phyloP scores from a whole-genome alignment of 2,888 invertebrate species.

The Aelia acuminata region DNA sequence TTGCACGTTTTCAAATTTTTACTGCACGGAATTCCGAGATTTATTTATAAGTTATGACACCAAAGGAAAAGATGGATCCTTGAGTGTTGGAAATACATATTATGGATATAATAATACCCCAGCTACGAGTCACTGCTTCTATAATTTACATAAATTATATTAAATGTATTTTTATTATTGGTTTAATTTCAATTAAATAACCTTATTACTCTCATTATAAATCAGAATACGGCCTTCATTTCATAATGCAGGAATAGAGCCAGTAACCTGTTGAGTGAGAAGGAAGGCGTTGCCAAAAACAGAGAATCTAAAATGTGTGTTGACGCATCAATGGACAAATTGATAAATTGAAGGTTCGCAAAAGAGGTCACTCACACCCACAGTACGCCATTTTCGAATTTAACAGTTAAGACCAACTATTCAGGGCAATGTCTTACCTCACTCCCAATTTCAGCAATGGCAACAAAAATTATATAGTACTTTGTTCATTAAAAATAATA shows the following conservation, averaged over 20 bases:
- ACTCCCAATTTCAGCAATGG: neutral
- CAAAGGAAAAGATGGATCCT: no score
- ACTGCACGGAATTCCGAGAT: no score
- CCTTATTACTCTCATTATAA: neutral
- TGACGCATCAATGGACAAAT: slow-evolving; percentile 43
- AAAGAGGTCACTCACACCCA: slow-evolving; percentile 44
- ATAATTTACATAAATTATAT: no score
- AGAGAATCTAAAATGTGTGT: slow-evolving; percentile 5
- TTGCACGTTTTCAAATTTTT: no score
- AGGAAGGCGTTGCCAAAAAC: slow-evolving; percentile 15
- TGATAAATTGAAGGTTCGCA: slow-evolving; percentile 30
- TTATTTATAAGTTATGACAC: no score
- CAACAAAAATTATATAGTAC: neutral
- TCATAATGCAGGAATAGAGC: neutral
- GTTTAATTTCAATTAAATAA: no score
- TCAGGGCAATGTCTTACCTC: slow-evolving; percentile 35
- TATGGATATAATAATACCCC: no score
- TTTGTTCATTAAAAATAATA: neutral
- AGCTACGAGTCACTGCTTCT: no score
- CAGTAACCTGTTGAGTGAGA: neutral
- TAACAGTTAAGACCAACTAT: slow-evolving; percentile 12
- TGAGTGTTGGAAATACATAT: no score
- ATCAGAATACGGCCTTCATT: neutral
- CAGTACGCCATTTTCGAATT: slow-evolving; percentile 43
- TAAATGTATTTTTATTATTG: no score